phyloP scores from a whole-genome alignment of 2,888 invertebrate genomes.

The Cremastinae sp. region DNA sequence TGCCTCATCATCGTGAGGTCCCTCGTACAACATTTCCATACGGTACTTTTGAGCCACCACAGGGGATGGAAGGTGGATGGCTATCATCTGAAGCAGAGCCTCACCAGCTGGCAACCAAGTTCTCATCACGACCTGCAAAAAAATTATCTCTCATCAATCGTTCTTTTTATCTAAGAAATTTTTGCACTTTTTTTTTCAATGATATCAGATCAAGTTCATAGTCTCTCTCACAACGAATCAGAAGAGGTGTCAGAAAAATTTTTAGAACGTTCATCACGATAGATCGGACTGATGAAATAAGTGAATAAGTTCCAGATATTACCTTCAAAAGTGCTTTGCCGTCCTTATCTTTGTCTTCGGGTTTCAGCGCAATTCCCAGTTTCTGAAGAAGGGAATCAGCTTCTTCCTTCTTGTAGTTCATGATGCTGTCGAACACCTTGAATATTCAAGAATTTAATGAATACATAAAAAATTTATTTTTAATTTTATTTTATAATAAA shows the following conservation, averaged over 20 bases:
- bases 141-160: background rate
- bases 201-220: constrained; percentile 68
- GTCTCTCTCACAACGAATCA: constrained; percentile 72
- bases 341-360: constrained; percentile 97
- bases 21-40: constrained; percentile 99
- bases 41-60: constrained; percentile 99
- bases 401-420: constrained; percentile 98
- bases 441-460: constrained; percentile 58
- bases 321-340: constrained; percentile 97
- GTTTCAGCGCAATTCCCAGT: constrained; percentile 94
- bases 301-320: constrained; percentile 34
- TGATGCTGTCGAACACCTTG: constrained; percentile 88
- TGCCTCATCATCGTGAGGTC: constrained; percentile 97
- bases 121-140: constrained; percentile 93
- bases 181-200: constrained; percentile 7
- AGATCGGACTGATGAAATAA: constrained; percentile 4
- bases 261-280: constrained; percentile 73
- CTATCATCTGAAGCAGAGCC: constrained; percentile 99
- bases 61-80: constrained; percentile 99
- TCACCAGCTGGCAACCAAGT: constrained; percentile 99
- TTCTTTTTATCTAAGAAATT: background rate
- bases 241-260: constrained; percentile 79
- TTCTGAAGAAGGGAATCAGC: constrained; percentile 93
- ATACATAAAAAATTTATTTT: constrained; percentile 11
- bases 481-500: constrained; percentile 19